These are phyloP conservation scores for Marronus borbonicus DNA, from an alignment of 2,888 invertebrate genomes.

Conservation along the genomic window DNA sequence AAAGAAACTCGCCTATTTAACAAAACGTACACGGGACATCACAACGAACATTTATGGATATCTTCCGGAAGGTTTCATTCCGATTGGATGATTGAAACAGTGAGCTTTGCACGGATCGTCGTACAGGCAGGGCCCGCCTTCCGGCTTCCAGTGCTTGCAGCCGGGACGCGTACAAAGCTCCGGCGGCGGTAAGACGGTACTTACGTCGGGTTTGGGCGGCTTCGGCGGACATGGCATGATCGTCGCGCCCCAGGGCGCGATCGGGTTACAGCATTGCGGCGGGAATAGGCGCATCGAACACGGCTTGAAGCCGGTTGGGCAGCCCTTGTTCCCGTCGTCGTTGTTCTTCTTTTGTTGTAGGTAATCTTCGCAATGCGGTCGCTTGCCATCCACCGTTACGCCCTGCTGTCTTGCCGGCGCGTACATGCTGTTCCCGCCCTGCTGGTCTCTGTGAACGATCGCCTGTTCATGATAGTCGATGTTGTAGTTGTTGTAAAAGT, in stretches of 20 bases:
- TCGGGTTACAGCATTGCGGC: conserved; percentile 65
- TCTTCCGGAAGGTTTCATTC: conserved; percentile 56
- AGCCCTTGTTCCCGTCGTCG: conserved; percentile 53
- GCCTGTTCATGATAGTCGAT: conserved; percentile 57
- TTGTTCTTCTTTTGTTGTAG: conserved; percentile 50
- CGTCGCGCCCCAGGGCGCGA: conserved; percentile 65
- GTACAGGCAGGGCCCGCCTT: conserved; percentile 65
- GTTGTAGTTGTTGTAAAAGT: conserved; percentile 68
- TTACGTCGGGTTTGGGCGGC: conserved; percentile 59
- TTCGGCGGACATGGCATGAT: conserved; percentile 66
- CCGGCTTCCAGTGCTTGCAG: conserved; percentile 67
- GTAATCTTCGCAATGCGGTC: conserved; percentile 61
- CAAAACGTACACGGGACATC: conserved; percentile 31
- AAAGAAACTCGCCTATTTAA: conserved; percentile 46
- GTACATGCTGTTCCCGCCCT: conserved; percentile 3
- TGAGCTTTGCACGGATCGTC: conserved; percentile 67
- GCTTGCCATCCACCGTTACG: conserved; percentile 62
- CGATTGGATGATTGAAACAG: conserved; percentile 66
- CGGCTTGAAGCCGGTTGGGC: conserved; percentile 68
- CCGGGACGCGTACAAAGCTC: conserved; percentile 64
- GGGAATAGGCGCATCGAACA: conserved; percentile 66
- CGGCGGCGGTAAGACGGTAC: conserved; percentile 59
- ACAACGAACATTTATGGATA: conserved; percentile 31
- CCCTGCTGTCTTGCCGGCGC: conserved; percentile 48
- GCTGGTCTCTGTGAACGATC: conserved; percentile 17